Percentiles rank a stretch among this genome's conserved stretches.
Evolutionary conservation across 2,113 vertebrate species (phyloP).

Genomic region (Tapirus terrestris): DNA sequence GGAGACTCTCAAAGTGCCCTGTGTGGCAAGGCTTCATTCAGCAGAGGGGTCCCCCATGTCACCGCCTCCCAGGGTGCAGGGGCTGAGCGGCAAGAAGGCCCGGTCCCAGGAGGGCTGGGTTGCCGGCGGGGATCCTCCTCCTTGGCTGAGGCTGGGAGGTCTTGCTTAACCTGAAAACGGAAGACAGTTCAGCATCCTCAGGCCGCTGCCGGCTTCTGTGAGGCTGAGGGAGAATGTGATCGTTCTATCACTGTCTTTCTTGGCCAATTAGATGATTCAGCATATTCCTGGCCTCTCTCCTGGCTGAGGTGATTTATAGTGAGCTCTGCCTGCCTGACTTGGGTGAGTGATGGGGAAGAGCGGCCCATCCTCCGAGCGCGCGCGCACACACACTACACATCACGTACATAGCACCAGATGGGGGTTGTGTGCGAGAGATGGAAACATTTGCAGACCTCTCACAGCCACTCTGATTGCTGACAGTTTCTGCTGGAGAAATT

Average conservation of each 20-base stretch:
- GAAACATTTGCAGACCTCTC: slow-evolving; percentile 51
- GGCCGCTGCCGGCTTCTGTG: neutral
- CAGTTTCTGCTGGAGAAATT: slow-evolving; percentile 57
- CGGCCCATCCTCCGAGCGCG: neutral
- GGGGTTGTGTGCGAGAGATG: neutral
- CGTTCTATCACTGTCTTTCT: slow-evolving; percentile 39
- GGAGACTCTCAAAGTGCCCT: neutral
- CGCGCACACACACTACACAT: neutral
- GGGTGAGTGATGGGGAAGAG: slow-evolving; percentile 36
- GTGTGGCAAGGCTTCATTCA: neutral
- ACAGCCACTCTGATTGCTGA: slow-evolving; percentile 10
- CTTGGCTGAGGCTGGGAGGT: slow-evolving; percentile 29
- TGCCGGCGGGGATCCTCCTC: neutral
- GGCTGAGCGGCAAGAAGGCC: neutral
- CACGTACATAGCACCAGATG: neutral
- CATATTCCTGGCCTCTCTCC: slow-evolving; percentile 57
- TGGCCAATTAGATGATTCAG: slow-evolving; percentile 73
- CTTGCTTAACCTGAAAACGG: slow-evolving; percentile 54
- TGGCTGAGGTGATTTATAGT: slow-evolving; percentile 62
- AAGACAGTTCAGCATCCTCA: neutral
- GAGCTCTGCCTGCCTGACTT: slow-evolving; percentile 15
- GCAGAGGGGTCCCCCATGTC: neutral
- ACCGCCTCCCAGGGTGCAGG: neutral
- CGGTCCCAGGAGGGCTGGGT: neutral
- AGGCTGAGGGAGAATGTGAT: neutral